Evolutionary conservation across 2,797 vertebrate species (phyloP).

Genomic region (Chlorospingus flavigularis): DNA sequence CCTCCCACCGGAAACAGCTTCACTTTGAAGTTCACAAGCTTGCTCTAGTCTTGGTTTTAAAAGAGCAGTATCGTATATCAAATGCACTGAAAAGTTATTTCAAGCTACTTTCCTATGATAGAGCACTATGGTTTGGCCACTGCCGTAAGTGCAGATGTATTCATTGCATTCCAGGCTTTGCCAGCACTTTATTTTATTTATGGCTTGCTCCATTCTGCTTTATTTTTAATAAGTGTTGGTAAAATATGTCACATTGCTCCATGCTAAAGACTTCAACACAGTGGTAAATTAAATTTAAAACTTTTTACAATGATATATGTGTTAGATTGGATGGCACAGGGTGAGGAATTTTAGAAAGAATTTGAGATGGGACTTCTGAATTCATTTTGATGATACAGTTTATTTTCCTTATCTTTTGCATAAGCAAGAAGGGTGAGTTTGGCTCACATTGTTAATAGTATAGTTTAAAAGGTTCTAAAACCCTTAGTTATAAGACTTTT

Average conservation of each 20-base stretch:
- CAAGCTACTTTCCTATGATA: constrained; percentile 42
- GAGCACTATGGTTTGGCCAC: constrained; percentile 10
- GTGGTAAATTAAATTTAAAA: background rate
- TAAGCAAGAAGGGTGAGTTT: background rate
- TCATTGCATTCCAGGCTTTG: constrained; percentile 9
- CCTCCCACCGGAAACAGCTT: constrained; percentile 26
- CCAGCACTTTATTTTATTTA: constrained; percentile 23
- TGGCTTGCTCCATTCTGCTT: background rate
- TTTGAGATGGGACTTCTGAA: background rate
- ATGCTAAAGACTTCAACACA: background rate
- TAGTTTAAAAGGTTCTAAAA: background rate
- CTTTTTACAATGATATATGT: background rate
- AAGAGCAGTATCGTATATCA: constrained; percentile 37
- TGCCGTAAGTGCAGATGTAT: background rate
- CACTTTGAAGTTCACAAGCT: constrained; percentile 37
- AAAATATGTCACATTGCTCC: background rate
- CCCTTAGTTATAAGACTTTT: background rate
- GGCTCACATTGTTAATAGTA: background rate
- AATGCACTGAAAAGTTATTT: constrained; percentile 33
- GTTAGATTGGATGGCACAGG: background rate
- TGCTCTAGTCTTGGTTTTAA: constrained; percentile 12
- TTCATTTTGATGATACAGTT: background rate
- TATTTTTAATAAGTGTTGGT: constrained; percentile 16
- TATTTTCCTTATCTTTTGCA: background rate
- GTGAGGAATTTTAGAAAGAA: background rate